Base-by-base conservation (phyloP, 2,888 invertebrate species). In the Platycheirus albimanus region DNA sequence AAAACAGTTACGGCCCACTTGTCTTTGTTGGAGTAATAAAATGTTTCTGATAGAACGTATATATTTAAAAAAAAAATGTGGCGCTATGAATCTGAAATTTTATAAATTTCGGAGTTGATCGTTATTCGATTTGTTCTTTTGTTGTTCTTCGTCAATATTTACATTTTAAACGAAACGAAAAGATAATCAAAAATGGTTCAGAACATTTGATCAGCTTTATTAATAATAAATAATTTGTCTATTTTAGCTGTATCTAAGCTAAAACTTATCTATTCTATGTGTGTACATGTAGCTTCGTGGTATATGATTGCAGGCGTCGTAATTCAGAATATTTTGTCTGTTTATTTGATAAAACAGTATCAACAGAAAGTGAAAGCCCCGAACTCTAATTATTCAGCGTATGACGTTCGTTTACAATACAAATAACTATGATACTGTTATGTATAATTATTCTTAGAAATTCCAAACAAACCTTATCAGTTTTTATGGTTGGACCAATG, bases 171-270 rank as follows among this genome's bases (percentile, higher is more conserved):
- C 24, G 3, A 41, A 41, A 15, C 24, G 3, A 41, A 41, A 15
- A 41, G 41, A 58, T 11, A 20, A 41, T 38, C n/a, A 41, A 20
- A 54, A 20, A 36, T 3, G 2, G 20, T 41, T 41, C 15, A 41
- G n/a, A 19, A 45, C n/a, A 30, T 61, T 61, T 61, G 45, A 45
- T 45, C 61, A 61, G 61, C 43, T 5, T n/a, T 54, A 10, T 19
- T 45, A 45, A 15, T 17, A 43, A 43, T 5, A 43, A 15, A 28
- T 3, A 51, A 51, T 13, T 54, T 38, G 38, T 58, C 28, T 43
- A 28, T 52, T 43, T 43, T 3, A n/a, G 17, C 30, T n/a, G n/a
- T 61, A 33, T 30, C 45, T 30, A 45, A 7, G 30, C 19, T 19
- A 33, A 43, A 28, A 38, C 20, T 6, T 49, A 24, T 4, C 1